phyloP scores from a whole-genome alignment of 2,113 vertebrate genomes.

The Nematolebias whitei region DNA sequence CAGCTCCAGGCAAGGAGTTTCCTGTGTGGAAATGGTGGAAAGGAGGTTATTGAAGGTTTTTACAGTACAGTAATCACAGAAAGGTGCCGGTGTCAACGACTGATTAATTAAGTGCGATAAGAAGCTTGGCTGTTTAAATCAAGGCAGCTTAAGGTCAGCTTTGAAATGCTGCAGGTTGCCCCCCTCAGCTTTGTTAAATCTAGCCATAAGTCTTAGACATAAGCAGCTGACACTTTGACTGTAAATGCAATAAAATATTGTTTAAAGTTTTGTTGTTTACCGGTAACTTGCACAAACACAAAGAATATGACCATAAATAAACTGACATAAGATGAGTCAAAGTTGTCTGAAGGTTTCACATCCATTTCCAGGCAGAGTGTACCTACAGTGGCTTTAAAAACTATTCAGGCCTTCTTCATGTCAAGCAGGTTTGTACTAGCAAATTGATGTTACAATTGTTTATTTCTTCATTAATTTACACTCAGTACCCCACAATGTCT shows the following conservation, averaged over 20 bases:
- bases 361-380: too few species aligned
- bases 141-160: conserved; percentile 31
- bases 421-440: too few species aligned
- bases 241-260: conserved; percentile 6
- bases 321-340: too few species aligned
- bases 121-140: conserved; percentile 39
- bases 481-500: too few species aligned
- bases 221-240: background rate
- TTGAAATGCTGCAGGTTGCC: background rate
- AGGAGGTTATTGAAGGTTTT: conserved; percentile 28
- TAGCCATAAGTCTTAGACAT: conserved; percentile 28
- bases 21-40: conserved; percentile 75
- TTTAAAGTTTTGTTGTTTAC: too few species aligned
- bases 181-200: conserved; percentile 24
- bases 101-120: conserved; percentile 52
- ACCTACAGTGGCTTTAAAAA: too few species aligned
- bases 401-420: too few species aligned
- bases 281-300: too few species aligned
- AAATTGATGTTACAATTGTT: too few species aligned
- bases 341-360: too few species aligned
- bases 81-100: conserved; percentile 29
- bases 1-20: conserved; percentile 97
- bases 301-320: too few species aligned
- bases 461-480: too few species aligned
- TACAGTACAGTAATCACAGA: conserved; percentile 27